Evolutionary conservation across 2,113 vertebrate species (phyloP), one percentile per base, ranked within the genome.

Genomic region (Okapia johnstoni): DNA sequence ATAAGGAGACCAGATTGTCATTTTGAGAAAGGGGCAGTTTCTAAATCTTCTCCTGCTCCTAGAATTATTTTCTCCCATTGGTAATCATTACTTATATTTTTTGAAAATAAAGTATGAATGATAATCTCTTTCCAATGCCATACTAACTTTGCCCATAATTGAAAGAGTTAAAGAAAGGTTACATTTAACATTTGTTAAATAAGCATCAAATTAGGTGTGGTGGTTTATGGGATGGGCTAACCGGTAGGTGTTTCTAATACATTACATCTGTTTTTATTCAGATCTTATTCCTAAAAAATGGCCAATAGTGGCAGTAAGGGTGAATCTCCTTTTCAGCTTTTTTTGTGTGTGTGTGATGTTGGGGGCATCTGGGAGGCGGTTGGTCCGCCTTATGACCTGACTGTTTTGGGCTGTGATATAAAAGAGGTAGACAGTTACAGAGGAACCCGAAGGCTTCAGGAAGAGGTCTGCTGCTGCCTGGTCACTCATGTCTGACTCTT

Each of bases 51-150:
- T 89, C 6, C 60, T 52, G 43, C 25, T 87, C 19, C 7, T 73
- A 46, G 50, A 93, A 61, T 85, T 92, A 87, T 84, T 73, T 76
- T 43, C 25, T 30, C 2, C 15, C 36, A 84, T 43, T 91, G 3
- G 23, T 88, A 94, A 66, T 92, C 80, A 81, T 90, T 80, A 93
- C 60, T 90, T 90, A 36, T 91, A 46, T 85, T 83, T 93, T 73
- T 3, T 21, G 26, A 73, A 40, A 79, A 83, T 83, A 54, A 81
- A 77, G 55, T 52, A 15, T 15, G 33, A 92, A 52, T 40, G 10
- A 88, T 73, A 55, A 70, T 86, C 8, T 79, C 7, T 96, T 93
- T 93, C 16, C 14, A 90, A 76, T 86, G 81, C 40, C 36, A 86
- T 86, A 36, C 33, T 90, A 55, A 83, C 10, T 96, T 90, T 96